Evolutionary conservation across 2,888 invertebrate species (phyloP), one percentile per base, ranked within the genome.

Genomic region (Archips xylosteana): DNA sequence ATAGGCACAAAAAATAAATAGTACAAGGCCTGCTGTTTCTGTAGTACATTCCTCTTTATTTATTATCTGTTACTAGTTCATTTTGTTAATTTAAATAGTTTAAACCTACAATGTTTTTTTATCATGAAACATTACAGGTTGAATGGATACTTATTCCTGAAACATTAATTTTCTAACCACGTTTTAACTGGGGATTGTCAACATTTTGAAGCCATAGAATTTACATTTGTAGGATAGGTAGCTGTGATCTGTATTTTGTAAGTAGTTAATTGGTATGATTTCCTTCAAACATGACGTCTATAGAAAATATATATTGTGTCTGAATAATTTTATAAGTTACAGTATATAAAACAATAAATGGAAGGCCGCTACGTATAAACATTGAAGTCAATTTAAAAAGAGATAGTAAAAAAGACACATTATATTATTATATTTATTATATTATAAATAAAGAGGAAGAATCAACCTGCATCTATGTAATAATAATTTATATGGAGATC

Each of bases 391-490:
- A 77, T 77, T 77, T 76, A 65, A 71, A 71, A 62, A 42, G 15
- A 49, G 71, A 74, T 76, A 77, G 75, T 75, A 76, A 76, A 73
- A 71, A 71, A 45, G 45, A 45, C 59, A 74, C 76, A 59, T 63
- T 67, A 59, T 47, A 67, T 45, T 32, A 60, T 60, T 63, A 23
- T 23, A 23, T 23, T 45, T 32, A 60, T 60, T 63, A 23, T 23
- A 23, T 23, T 23, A 69, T 64, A 32, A 73, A 65, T 73, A 74
- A 74, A 65, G 60, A 73, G 68, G 67, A 65, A 70, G 15, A 80
- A 76, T 77, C 77, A 83, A 81, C 82, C 79, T 80, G 80, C 83
- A 85, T 81, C 78, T 81, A 81, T 78, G 82, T 85, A 86, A 84
- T 78, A 76, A 82, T 82, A 79, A 84, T 85, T 83, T 83, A 84